A percentile compares a stretch with the other conserved stretches of the same genome.
These are phyloP conservation scores for Conopomorpha cramerella DNA, from an alignment of 1,140 invertebrate species.

Conservation along the genomic window DNA sequence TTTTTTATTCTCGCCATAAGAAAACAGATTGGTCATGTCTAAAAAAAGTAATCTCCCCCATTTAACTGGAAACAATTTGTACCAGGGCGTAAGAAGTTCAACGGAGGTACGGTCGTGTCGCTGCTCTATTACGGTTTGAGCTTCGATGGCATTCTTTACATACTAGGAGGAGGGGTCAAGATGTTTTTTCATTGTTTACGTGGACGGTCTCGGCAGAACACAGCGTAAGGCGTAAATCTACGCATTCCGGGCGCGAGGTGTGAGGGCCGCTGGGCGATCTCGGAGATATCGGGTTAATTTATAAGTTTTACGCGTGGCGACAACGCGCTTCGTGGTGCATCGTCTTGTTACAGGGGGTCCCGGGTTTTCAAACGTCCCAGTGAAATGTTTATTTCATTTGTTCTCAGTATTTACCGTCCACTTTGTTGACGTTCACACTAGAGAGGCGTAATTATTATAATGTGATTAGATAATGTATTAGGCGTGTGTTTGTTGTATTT, in stretches of 20 bases:
- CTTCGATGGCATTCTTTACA: slow-evolving; percentile 30
- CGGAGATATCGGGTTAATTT: slow-evolving; percentile 52
- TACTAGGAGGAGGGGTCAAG: neutral
- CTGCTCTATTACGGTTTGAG: slow-evolving; percentile 42
- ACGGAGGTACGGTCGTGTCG: slow-evolving; percentile 13
- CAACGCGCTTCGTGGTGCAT: slow-evolving; percentile 32
- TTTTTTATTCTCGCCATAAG: too few relatives aligned
- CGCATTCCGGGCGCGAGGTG: slow-evolving; percentile 25
- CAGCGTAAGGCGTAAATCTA: neutral
- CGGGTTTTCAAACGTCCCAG: slow-evolving; percentile 6
- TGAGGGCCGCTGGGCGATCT: slow-evolving; percentile 52
- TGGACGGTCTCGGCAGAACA: too few relatives aligned
- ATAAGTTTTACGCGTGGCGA: slow-evolving; percentile 56
- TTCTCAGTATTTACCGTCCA: too few relatives aligned
- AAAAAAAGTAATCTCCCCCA: neutral
- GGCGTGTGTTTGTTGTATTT: neutral
- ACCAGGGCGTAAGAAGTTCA: slow-evolving; percentile 24
- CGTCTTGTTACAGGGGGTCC: slow-evolving; percentile 25
- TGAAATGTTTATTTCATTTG: too few relatives aligned
- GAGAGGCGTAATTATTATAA: neutral
- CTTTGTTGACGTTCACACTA: too few relatives aligned
- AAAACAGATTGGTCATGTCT: too few relatives aligned
- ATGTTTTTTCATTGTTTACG: neutral
- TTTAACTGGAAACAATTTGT: slow-evolving; percentile 4
- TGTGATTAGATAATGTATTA: neutral